A percentile compares a stretch with the other conserved stretches of the same genome.
Evolutionary conservation across 1,140 invertebrate genomes (phyloP).

Genomic region (Rhyacophila brunnea): DNA sequence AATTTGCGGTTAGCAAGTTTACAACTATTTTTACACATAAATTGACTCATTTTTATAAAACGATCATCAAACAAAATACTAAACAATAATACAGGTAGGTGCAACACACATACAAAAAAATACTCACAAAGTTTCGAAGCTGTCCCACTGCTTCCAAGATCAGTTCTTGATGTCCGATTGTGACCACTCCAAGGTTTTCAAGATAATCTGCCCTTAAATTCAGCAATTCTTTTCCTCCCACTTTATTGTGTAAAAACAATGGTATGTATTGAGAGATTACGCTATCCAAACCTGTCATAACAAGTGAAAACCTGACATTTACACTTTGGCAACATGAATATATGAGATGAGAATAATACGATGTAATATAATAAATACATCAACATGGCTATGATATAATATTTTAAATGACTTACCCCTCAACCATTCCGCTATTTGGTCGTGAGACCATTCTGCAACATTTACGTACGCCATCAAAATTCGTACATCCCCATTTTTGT

Average conservation of each 20-base stretch:
- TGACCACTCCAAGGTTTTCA: constrained; percentile 77
- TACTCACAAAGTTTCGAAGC: constrained; percentile 80
- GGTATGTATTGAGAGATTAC: constrained; percentile 78
- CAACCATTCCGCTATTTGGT: constrained; percentile 91
- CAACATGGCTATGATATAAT: background rate
- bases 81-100: background rate
- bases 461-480: constrained; percentile 78
- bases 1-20: background rate
- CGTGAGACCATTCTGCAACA: constrained; percentile 89
- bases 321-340: constrained; percentile 19
- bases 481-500: constrained; percentile 21
- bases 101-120: background rate
- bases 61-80: background rate
- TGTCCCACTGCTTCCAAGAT: constrained; percentile 88
- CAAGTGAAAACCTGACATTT: constrained; percentile 30
- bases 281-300: constrained; percentile 72
- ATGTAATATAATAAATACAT: background rate
- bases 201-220: constrained; percentile 83
- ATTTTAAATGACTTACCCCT: constrained; percentile 61
- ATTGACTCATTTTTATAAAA: background rate
- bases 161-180: constrained; percentile 90
- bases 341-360: background rate
- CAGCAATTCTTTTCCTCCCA: constrained; percentile 80
- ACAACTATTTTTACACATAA: background rate
- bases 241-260: constrained; percentile 74